Evolutionary conservation across 1,140 invertebrate species (phyloP).

Genomic region (Drosophila burlai): DNA sequence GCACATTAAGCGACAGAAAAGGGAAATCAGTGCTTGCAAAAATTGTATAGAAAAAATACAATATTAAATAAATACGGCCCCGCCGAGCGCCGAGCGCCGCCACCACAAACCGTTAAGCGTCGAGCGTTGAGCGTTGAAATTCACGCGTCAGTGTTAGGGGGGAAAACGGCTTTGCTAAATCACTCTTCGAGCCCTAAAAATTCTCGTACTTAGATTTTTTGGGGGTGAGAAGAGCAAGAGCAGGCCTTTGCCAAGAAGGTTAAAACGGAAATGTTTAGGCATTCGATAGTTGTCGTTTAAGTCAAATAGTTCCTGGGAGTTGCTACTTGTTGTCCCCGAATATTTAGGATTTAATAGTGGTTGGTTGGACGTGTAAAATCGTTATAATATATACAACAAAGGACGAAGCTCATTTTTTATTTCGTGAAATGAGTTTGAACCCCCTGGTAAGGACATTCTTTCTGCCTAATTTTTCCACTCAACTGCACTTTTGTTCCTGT

Average conservation of each 20-base stretch:
- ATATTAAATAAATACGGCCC: constrained; percentile 80
- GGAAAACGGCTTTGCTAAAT: constrained; percentile 40
- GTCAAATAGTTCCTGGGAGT: neutral
- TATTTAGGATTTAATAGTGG: neutral
- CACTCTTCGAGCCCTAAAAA: constrained; percentile 18
- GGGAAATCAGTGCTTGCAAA: constrained; percentile 78
- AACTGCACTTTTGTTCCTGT: constrained; percentile 70
- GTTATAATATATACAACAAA: constrained; percentile 5
- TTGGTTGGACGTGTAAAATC: neutral
- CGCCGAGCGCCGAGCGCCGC: constrained; percentile 36
- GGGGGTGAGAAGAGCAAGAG: constrained; percentile 11
- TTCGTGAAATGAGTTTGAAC: constrained; percentile 53
- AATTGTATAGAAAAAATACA: constrained; percentile 75
- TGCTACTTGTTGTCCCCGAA: constrained; percentile 8
- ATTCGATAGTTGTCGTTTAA: constrained; percentile 7
- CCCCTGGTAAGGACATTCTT: constrained; percentile 62
- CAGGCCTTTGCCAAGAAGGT: constrained; percentile 11
- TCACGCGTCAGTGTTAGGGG: constrained; percentile 70
- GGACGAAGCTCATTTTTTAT: constrained; percentile 49
- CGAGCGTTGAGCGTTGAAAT: constrained; percentile 81
- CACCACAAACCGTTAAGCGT: constrained; percentile 81
- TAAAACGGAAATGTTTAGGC: constrained; percentile 12
- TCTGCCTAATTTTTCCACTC: constrained; percentile 81
- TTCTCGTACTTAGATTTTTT: constrained; percentile 4
- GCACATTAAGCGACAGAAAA: constrained; percentile 82